phyloP scores from a whole-genome alignment of 1,140 invertebrate genomes.

The Holcopasites calliopsidis region DNA sequence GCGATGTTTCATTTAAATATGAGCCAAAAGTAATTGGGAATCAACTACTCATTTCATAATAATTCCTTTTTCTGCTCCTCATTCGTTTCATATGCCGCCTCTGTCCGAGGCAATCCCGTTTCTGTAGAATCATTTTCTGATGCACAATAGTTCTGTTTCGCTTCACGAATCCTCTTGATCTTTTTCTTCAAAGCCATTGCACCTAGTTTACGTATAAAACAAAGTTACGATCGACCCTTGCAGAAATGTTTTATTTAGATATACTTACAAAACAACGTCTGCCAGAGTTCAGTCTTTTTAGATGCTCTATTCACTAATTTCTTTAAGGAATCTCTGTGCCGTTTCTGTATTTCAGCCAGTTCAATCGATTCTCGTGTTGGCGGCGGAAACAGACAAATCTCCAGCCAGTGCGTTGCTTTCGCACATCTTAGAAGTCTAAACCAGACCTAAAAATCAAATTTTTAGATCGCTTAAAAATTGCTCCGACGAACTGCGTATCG shows the following conservation, averaged over 20 bases:
- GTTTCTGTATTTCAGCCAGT: slow-evolving; percentile 66
- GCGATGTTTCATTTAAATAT: no score
- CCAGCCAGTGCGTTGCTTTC: slow-evolving; percentile 56
- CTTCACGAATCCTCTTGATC: slow-evolving; percentile 58
- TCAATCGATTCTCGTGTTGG: slow-evolving; percentile 63
- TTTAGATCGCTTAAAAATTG: background rate
- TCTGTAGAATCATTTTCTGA: background rate
- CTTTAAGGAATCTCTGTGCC: slow-evolving; percentile 57
- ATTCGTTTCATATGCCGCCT: background rate
- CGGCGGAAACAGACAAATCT: slow-evolving; percentile 67
- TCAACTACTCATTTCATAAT: background rate
- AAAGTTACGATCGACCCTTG: background rate
- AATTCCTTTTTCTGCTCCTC: slow-evolving; percentile 34
- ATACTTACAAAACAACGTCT: slow-evolving; percentile 64
- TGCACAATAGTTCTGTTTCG: slow-evolving; percentile 36
- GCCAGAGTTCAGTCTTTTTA: slow-evolving; percentile 57
- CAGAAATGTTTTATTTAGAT: background rate
- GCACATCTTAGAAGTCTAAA: slow-evolving; percentile 59
- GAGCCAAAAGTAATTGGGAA: no score
- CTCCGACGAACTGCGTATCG: no score
- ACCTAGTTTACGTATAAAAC: slow-evolving; percentile 48
- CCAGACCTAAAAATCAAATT: slow-evolving; percentile 55
- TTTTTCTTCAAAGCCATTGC: slow-evolving; percentile 67
- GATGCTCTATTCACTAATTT: slow-evolving; percentile 41
- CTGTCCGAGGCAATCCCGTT: background rate